Evolutionary conservation across 1,140 invertebrate genomes (phyloP), one percentile per base, ranked within the genome.

Genomic region (Mesaphorura yosii): DNA sequence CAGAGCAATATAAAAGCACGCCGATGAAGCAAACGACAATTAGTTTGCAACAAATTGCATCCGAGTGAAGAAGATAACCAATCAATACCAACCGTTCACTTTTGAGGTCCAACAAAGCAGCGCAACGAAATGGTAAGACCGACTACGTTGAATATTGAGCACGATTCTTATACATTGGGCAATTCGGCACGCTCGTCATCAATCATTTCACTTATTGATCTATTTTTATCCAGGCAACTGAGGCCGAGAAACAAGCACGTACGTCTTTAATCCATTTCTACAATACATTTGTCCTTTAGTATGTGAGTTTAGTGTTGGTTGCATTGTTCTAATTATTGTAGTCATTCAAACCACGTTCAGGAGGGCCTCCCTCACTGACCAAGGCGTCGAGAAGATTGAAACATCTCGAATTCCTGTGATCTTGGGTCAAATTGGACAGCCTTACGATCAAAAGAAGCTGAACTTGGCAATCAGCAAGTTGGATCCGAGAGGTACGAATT

Each of bases 331-430:
- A 15, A 17, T 48, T 48, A 5, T n/a, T n/a, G 4, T 23, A 50
- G 48, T 50, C 12, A 38, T 50, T 39, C 7, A 39, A 39, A 50
- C 5, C 22, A 50, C 48, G 15, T 50, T 50, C 40, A 17, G 48
- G 10, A 38, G 48, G 6, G 29, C 34, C 4, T 50, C 48, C 4
- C 20, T 50, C 4, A 50, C 34, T 15, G 19, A 38, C 19, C 15
- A 50, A 23, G 48, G 48, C 15, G 34, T 39, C 17, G 31, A 50
- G 22, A 17, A 27, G 4, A 19, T 50, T 25, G 48, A 50, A 15
- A 5, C 48, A 5, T 37, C 12, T 38, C n/a, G 34, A 39, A 50
- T 50, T 25, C 48, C 48, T 38, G 23, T 4, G 4, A 50, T 50
- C 27, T 25, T 50, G 20, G 48, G 48, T 2, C 48, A 38, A 37